A percentile compares a stretch with the other conserved stretches of the same genome.
phyloP scores from a whole-genome alignment of 2,888 invertebrate species.

The Cylloceria caligata region DNA sequence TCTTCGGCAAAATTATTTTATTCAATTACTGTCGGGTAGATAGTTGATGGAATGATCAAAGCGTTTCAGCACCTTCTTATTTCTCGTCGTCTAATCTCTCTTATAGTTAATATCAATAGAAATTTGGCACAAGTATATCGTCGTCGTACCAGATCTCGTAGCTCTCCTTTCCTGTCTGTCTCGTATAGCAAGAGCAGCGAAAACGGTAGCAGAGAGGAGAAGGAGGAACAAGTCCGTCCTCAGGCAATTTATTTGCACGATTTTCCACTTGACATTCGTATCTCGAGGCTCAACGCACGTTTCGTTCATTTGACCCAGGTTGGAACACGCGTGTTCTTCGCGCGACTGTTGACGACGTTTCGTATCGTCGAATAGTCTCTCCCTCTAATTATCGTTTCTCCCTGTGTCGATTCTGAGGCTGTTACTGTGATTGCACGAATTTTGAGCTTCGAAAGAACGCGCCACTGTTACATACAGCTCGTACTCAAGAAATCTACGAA shows the following conservation, averaged over 20 bases:
- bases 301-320: slow-evolving; percentile 66
- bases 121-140: slow-evolving; percentile 53
- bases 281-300: slow-evolving; percentile 69
- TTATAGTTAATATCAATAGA: slow-evolving; percentile 32
- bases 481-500: neutral
- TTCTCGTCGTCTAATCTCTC: slow-evolving; percentile 2
- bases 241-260: slow-evolving; percentile 77
- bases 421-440: neutral
- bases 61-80: slow-evolving; percentile 4
- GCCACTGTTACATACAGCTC: neutral
- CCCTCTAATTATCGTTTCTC: slow-evolving; percentile 27
- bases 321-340: slow-evolving; percentile 64
- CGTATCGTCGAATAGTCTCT: slow-evolving; percentile 23
- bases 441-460: neutral
- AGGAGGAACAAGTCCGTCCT: slow-evolving; percentile 65
- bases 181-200: neutral
- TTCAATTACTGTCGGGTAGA: neutral
- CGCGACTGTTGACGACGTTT: slow-evolving; percentile 53
- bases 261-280: slow-evolving; percentile 82
- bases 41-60: slow-evolving; percentile 2
- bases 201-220: slow-evolving; percentile 19
- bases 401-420: neutral
- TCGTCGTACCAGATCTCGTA: slow-evolving; percentile 35
- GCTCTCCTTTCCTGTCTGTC: slow-evolving; percentile 36
- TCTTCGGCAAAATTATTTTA: neutral